Evolutionary conservation across 2,113 vertebrate genomes (phyloP), one percentile per base, ranked within the genome.

Genomic region (Lichenostomus cassidix): DNA sequence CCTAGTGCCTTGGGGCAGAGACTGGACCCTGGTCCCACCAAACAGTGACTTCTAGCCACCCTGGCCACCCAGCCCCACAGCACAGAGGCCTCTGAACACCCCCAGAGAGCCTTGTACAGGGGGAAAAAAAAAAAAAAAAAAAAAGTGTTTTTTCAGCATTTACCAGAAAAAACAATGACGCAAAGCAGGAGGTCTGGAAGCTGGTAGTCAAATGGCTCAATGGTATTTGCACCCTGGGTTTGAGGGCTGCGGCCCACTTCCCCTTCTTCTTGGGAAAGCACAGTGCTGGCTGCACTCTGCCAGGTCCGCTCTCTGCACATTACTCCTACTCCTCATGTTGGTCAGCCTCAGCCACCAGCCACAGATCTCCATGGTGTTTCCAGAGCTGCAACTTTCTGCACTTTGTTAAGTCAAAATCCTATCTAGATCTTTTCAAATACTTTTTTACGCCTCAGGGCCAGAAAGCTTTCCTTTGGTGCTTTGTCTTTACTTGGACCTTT

Each of bases 271-370:
- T 4, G 0, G 39, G 33, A 64, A 42, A 49, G 44, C n/a, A 14
- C 0, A 0, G 16, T 23, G 11, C 25, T 17, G 22, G 37, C 37
- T 56, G 52, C n/a, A 10, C 16, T 15, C n/a, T 49, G 24, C 1
- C 6, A 71, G 3, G 20, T 47, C 15, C 15, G 52, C 31, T 14
- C 9, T 56, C 64, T 56, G 33, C 21, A 10, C 21, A 21, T 49
- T 22, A 12, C 4, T 52, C 14, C 13, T 27, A 15, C 11, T 2
- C 18, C 24, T 67, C 1, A 1, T 1, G 9, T 7, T 0, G 0
- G 22, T 21, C 39, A 56, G n/a, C 16, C 28, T 41, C 53, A 56
- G 29, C 37, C 1, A 1, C 29, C 0, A 0, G 33, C 33, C 37
- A 63, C 11, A 56, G 21, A 37, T 17, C 11, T 59, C 33, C 42